Conservation (phyloP, 2,797 vertebrate species). For the Merluccius polli region DNA sequence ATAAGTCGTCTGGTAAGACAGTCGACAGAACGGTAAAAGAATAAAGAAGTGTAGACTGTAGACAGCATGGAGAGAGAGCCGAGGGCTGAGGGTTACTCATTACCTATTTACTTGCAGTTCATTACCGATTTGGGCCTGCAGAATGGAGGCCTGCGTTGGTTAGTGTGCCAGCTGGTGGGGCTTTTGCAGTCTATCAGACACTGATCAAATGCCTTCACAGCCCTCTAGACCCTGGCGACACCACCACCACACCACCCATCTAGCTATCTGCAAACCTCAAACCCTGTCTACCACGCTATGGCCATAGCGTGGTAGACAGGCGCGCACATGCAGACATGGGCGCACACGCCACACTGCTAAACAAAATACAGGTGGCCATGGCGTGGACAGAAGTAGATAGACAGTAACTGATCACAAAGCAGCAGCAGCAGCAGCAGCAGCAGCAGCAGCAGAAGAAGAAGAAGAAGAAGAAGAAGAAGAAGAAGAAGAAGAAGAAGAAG, state of each 20-base stretch:
- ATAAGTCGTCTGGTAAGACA: background rate
- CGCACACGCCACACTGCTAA: conserved; percentile 1
- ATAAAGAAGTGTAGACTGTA: background rate
- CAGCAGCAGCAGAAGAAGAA: too few species aligned
- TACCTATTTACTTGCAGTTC: background rate
- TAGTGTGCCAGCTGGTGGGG: background rate
- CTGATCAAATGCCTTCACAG: background rate
- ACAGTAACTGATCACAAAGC: too few species aligned
- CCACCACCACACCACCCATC: background rate
- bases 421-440: too few species aligned
- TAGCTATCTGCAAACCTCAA: background rate
- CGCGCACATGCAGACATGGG: too few species aligned
- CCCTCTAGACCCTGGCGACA: background rate
- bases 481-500: too few species aligned
- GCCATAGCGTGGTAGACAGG: background rate
- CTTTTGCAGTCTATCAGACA: background rate
- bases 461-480: too few species aligned
- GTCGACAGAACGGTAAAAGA: background rate
- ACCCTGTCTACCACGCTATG: too few species aligned
- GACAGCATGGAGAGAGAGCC: background rate
- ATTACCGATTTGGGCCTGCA: background rate
- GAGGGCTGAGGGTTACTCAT: background rate
- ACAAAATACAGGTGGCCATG: conserved; percentile 3
- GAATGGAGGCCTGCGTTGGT: background rate
- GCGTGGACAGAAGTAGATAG: too few species aligned